These are phyloP conservation scores for Harlomillsia oculata DNA, from an alignment of 1,140 invertebrate species.

Conservation along the genomic window DNA sequence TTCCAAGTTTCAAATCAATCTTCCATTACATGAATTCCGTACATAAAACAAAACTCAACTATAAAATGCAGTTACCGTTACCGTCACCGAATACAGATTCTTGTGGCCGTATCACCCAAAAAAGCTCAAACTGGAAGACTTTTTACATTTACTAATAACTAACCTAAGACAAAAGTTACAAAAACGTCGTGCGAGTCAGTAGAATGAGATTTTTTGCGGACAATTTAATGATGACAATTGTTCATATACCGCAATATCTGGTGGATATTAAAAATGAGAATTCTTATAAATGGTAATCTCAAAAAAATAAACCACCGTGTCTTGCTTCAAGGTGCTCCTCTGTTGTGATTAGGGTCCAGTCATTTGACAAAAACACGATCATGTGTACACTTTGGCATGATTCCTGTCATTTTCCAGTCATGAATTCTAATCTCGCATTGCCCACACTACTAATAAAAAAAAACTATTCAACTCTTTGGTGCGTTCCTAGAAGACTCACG, in stretches of 20 bases:
- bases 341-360: constrained; percentile 34
- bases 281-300: not conserved
- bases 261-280: not conserved
- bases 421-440: too few species aligned
- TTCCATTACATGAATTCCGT: too few species aligned
- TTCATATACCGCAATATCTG: not conserved
- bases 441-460: too few species aligned
- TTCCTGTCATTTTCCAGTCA: not conserved
- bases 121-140: too few species aligned
- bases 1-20: too few species aligned
- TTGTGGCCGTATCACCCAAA: too few species aligned
- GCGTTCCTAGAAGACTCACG: too few species aligned
- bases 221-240: not conserved
- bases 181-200: not conserved
- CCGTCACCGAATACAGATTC: too few species aligned
- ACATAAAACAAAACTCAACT: too few species aligned
- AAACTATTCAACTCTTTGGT: too few species aligned
- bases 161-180: not conserved
- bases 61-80: too few species aligned
- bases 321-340: constrained; percentile 31
- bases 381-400: not conserved
- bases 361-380: not conserved
- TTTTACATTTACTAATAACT: not conserved
- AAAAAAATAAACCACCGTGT: constrained; percentile 25
- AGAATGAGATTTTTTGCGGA: not conserved